phyloP scores from a whole-genome alignment of 1,140 invertebrate genomes.

The Hypothenemus hampei region DNA sequence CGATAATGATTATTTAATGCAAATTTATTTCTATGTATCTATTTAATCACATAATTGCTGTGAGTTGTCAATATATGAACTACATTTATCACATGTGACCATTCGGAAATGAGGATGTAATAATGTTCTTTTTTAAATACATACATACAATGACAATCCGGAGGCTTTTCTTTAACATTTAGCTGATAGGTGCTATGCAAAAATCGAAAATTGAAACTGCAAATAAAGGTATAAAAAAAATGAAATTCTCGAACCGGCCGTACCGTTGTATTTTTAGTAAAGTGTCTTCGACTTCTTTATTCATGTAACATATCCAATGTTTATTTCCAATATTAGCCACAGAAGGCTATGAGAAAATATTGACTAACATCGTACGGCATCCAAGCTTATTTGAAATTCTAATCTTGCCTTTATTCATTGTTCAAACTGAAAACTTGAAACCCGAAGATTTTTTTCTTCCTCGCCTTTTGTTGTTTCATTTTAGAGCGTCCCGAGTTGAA shows the following conservation, averaged over 20 bases:
- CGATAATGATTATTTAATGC: too few relatives aligned
- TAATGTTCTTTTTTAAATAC: too few relatives aligned
- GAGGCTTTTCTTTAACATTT: too few relatives aligned
- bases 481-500: too few relatives aligned
- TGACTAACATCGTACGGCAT: conserved; percentile 20
- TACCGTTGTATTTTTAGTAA: conserved; percentile 4
- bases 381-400: conserved; percentile 22
- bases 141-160: too few relatives aligned
- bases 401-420: conserved; percentile 22
- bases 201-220: not conserved
- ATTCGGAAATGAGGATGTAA: too few relatives aligned
- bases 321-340: conserved; percentile 24
- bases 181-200: too few relatives aligned
- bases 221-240: conserved; percentile 2
- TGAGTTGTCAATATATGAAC: too few relatives aligned
- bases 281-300: conserved; percentile 5
- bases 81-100: too few relatives aligned
- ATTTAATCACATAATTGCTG: too few relatives aligned
- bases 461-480: too few relatives aligned
- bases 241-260: not conserved
- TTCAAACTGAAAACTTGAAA: conserved; percentile 18
- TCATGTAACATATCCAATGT: conserved; percentile 10
- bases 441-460: conserved; percentile 7
- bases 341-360: conserved; percentile 26
- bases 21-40: too few relatives aligned